phyloP scores from a whole-genome alignment of 2,797 vertebrate species.

The Leontocebus nigricollis region DNA sequence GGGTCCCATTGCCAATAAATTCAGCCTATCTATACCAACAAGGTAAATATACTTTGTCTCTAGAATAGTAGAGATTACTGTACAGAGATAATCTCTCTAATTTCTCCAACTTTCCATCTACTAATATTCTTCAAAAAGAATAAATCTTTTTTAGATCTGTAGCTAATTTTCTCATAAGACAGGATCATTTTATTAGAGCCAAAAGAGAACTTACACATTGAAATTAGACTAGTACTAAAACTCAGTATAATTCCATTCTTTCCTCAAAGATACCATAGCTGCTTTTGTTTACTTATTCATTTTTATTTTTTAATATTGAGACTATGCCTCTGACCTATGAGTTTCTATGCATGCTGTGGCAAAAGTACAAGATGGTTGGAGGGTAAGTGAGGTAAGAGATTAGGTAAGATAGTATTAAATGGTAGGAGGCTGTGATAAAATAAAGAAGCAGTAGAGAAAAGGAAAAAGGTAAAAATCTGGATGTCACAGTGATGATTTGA shows the following conservation, averaged over 20 bases:
- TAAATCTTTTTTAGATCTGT: not conserved
- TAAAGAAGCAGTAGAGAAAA: not conserved
- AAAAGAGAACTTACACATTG: not conserved
- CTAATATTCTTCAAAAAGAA: not conserved
- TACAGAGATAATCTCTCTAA: not conserved
- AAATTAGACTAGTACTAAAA: not conserved
- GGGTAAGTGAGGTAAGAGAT: not conserved
- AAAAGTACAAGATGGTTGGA: not conserved
- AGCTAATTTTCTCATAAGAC: not conserved
- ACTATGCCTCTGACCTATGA: not conserved
- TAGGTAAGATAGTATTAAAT: not conserved
- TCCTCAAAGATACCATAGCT: not conserved
- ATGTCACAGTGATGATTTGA: not conserved
- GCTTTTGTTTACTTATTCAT: not conserved
- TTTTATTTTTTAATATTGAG: not conserved
- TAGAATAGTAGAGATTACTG: not conserved
- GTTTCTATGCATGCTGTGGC: not conserved
- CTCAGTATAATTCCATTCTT: not conserved
- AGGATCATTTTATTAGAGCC: not conserved
- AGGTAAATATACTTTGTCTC: not conserved
- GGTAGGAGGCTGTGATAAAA: not conserved
- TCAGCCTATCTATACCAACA: not conserved
- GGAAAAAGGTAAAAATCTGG: not conserved
- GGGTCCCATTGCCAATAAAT: not conserved
- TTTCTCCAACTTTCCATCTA: not conserved